Evolutionary conservation across 2,888 invertebrate species (phyloP), one percentile per base, ranked within the genome.

Genomic region (Chorisops tibialis): DNA sequence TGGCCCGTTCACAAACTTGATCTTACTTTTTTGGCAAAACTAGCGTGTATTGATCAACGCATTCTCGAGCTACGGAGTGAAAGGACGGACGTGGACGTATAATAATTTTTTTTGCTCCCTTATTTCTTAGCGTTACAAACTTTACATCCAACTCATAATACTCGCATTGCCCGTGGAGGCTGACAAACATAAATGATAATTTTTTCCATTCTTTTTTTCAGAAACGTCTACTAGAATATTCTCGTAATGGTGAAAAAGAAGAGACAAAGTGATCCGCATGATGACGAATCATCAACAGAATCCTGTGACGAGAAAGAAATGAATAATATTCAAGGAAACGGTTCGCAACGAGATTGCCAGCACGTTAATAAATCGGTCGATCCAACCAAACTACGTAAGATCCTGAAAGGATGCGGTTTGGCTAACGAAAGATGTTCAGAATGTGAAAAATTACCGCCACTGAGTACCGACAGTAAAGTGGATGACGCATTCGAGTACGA

Each of bases 291-390:
- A 37, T 87, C 89, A 4, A 87, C 87, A 0, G 89, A 88, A 71
- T 87, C 88, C 16, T 85, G 85, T 68, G 87, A 87, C 67, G 88
- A 89, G 74, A 84, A 82, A 71, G 81, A 82, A 70, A 80, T 80
- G 65, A 69, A 69, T n/a, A 70, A 67, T 9, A 58, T 66, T 41
- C 65, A 65, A 12, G 60, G 68, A 1, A 63, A 66, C 1, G 66
- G 65, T 5, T 54, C 66, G 9, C 61, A 56, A 1, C 52, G 48
- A 63, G 81, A 82, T 71, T 91, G 91, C 74, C 80, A 81, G 69
- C 91, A 91, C 77, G 82, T 88, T 59, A 80, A 81, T 9, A 88
- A 87, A 75, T 83, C 88, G 3, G 83, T 90, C 14, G 87, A 87
- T 71, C 75, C 87, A 59, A 74, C 79, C 1, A 80, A 80, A 60